Conservation (phyloP, 2,888 invertebrate species). For the Leptinotarsa haldemani region DNA sequence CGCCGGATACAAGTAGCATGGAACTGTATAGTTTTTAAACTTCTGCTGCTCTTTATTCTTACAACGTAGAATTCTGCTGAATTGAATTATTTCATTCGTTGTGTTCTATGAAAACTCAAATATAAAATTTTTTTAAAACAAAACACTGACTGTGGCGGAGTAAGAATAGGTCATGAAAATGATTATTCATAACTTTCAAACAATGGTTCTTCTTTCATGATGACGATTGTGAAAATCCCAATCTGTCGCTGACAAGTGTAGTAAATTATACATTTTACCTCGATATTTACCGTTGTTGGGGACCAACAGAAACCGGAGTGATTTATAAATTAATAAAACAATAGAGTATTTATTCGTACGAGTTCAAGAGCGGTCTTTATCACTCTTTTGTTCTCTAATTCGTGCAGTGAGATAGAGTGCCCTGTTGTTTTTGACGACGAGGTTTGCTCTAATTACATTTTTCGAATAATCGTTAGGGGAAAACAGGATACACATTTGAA, state of each 20-base stretch:
- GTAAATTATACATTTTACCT: neutral
- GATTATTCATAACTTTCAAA: neutral
- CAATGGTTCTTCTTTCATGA: neutral
- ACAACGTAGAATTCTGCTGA: too few relatives aligned
- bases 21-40: too few relatives aligned
- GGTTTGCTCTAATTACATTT: conserved; percentile 20
- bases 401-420: conserved; percentile 12
- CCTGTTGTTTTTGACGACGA: conserved; percentile 24
- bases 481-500: conserved; percentile 9
- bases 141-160: too few relatives aligned
- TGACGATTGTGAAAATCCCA: neutral
- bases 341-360: conserved; percentile 13
- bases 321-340: conserved; percentile 19
- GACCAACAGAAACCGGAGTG: conserved; percentile 10
- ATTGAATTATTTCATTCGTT: too few relatives aligned
- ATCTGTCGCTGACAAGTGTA: neutral
- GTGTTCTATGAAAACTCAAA: too few relatives aligned
- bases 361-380: conserved; percentile 13
- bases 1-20: too few relatives aligned
- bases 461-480: conserved; percentile 7
- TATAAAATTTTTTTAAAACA: too few relatives aligned
- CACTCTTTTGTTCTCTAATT: conserved; percentile 24
- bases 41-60: too few relatives aligned
- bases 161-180: too few relatives aligned
- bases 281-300: neutral